These are phyloP conservation scores for Oligia strigilis DNA, from an alignment of 2,888 invertebrate genomes.

Conservation along the genomic window DNA sequence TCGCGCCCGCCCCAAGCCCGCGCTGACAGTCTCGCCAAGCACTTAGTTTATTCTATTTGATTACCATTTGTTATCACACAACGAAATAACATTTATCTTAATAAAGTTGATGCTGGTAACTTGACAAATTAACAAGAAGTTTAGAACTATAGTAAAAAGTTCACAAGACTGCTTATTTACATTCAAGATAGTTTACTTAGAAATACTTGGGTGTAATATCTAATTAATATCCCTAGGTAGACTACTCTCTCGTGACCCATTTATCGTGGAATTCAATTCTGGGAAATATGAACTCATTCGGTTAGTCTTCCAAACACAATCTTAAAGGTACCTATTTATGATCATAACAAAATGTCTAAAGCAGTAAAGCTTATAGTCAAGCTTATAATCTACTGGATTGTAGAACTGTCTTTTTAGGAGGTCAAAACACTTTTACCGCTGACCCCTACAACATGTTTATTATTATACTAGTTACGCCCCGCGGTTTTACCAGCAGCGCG, in stretches of 20 bases:
- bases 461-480: background rate
- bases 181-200: constrained; percentile 20
- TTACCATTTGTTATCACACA: background rate
- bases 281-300: background rate
- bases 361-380: too few species aligned
- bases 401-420: background rate
- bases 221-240: background rate
- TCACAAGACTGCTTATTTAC: constrained; percentile 12
- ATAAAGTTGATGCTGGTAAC: constrained; percentile 9
- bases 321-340: background rate
- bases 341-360: too few species aligned
- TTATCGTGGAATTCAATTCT: background rate
- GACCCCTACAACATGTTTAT: too few species aligned
- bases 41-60: constrained; percentile 1
- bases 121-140: constrained; percentile 21
- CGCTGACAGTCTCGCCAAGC: too few species aligned
- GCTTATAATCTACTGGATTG: background rate
- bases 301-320: background rate
- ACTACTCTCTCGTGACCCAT: too few species aligned
- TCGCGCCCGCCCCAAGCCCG: too few species aligned
- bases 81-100: constrained; percentile 14
- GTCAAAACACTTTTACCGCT: background rate
- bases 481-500: too few species aligned
- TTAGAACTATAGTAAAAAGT: constrained; percentile 25
- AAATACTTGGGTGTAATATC: background rate